Conservation (phyloP, 2,888 invertebrate genomes). For the Entomobrya multifasciata region DNA sequence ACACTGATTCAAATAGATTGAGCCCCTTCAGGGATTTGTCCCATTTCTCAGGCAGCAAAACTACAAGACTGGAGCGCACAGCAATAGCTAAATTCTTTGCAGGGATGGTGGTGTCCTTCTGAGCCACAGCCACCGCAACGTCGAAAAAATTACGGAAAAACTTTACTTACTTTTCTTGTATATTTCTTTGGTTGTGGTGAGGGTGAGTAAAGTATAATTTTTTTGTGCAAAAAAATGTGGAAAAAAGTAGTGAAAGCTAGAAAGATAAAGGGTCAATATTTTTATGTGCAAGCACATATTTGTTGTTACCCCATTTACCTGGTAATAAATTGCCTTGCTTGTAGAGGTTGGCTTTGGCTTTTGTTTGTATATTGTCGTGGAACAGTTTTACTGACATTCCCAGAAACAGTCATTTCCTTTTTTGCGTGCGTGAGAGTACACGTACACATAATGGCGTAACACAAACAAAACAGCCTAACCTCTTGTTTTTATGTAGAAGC, state of each 20-base stretch:
- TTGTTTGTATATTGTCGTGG: too few relatives aligned
- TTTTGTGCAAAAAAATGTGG: neutral
- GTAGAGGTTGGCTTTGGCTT: neutral
- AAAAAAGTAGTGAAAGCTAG: conserved; percentile 38
- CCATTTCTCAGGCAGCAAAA: conserved; percentile 57
- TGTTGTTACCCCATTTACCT: neutral
- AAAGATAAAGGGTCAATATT: conserved; percentile 49
- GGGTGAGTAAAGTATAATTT: neutral
- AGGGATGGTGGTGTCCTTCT: neutral
- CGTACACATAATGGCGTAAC: neutral
- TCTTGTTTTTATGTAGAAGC: conserved; percentile 16
- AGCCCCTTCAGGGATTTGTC: conserved; percentile 67
- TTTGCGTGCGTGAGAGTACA: neutral
- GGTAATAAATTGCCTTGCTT: neutral
- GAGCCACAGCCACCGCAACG: neutral
- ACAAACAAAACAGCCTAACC: neutral
- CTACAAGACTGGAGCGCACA: neutral
- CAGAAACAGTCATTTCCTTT: conserved; percentile 16
- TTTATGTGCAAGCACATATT: conserved; percentile 15
- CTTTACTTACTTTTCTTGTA: neutral
- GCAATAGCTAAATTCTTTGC: too few relatives aligned
- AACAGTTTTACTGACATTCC: neutral
- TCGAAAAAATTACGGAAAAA: neutral
- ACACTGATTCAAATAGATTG: conserved; percentile 69
- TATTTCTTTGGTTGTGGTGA: neutral